phyloP scores from a whole-genome alignment of 1,140 invertebrate species.

The Panulirus ornatus region DNA sequence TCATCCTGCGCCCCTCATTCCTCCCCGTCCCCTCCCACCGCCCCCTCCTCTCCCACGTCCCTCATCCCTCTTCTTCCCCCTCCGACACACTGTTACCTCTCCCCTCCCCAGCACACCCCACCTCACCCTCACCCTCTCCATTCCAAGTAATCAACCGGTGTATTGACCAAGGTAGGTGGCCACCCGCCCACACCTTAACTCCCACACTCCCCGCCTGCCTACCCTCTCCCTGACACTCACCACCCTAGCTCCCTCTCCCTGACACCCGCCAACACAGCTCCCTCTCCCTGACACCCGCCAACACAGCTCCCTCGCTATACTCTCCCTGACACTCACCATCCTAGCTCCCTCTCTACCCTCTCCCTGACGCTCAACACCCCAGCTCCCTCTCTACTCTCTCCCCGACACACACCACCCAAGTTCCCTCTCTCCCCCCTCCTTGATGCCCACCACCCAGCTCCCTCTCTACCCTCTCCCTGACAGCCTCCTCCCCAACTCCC shows the following conservation, averaged over 20 bases:
- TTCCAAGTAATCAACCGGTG: slow-evolving; percentile 33
- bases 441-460: not conserved
- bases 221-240: not conserved
- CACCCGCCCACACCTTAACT: not conserved
- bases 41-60: not conserved
- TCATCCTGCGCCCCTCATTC: too few species aligned
- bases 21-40: not conserved
- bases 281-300: not conserved
- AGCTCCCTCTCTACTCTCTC: not conserved
- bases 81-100: not conserved
- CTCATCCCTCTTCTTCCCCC: not conserved
- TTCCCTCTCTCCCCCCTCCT: not conserved
- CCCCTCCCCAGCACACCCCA: not conserved
- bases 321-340: not conserved
- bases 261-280: not conserved
- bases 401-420: not conserved
- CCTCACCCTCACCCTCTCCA: slow-evolving; percentile 6
- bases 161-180: slow-evolving; percentile 31
- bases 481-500: not conserved
- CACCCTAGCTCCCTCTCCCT: not conserved
- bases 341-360: not conserved
- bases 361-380: not conserved
- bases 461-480: not conserved
- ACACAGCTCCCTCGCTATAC: not conserved
- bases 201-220: too few species aligned